phyloP scores from a whole-genome alignment of 2,113 vertebrate genomes.

The Neogobius melanostomus region DNA sequence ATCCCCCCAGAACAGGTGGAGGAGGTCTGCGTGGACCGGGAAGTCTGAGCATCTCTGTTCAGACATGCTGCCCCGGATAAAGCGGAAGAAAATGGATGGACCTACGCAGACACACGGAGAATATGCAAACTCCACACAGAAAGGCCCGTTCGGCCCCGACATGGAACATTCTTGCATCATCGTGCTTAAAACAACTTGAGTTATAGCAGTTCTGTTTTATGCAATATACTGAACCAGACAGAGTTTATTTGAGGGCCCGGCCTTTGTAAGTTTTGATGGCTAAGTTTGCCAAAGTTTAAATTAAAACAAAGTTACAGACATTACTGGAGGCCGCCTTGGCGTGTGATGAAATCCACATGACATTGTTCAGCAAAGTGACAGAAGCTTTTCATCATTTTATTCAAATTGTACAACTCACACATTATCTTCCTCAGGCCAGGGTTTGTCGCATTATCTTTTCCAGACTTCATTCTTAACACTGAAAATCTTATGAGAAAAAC shows the following conservation, averaged over 20 bases:
- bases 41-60: too few species aligned
- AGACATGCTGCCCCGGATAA: too few species aligned
- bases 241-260: not conserved
- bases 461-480: not conserved
- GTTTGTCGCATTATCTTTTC: constrained; percentile 11
- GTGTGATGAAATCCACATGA: constrained; percentile 56
- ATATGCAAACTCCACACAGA: too few species aligned
- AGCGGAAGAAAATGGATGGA: too few species aligned
- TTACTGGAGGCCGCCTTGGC: constrained; percentile 22
- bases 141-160: too few species aligned
- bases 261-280: constrained; percentile 15
- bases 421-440: constrained; percentile 5
- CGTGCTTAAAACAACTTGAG: constrained; percentile 13
- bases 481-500: not conserved
- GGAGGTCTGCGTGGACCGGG: too few species aligned
- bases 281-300: constrained; percentile 12
- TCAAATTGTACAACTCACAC: constrained; percentile 8
- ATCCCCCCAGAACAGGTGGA: too few species aligned
- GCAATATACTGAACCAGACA: not conserved
- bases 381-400: constrained; percentile 54
- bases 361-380: constrained; percentile 44
- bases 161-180: too few species aligned
- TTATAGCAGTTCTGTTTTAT: constrained; percentile 2
- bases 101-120: too few species aligned
- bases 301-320: constrained; percentile 23